phyloP scores from a whole-genome alignment of 1,140 invertebrate genomes.

The Bombyx mori region ASM3026992v2 NC_085123.1:11937501-11938000 shows the following conservation, averaged over 20 bases:
- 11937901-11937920: slow-evolving; percentile 73
- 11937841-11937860: slow-evolving; percentile 74
- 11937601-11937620: slow-evolving; percentile 23
- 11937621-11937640: slow-evolving; percentile 22
- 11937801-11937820: slow-evolving; percentile 81
- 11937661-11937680: slow-evolving; percentile 64
- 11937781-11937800: slow-evolving; percentile 79
- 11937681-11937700: slow-evolving; percentile 79
- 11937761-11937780: slow-evolving; percentile 80
- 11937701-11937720: slow-evolving; percentile 75
- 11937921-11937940: slow-evolving; percentile 75
- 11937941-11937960: slow-evolving; percentile 74
- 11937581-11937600: neutral
- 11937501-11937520: slow-evolving; percentile 69
- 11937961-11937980: slow-evolving; percentile 70
- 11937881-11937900: slow-evolving; percentile 67
- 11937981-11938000: slow-evolving; percentile 72
- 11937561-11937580: slow-evolving; percentile 13
- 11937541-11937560: slow-evolving; percentile 50
- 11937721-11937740: slow-evolving; percentile 78
- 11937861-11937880: slow-evolving; percentile 80
- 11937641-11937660: slow-evolving; percentile 26
- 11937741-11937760: slow-evolving; percentile 77
- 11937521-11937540: slow-evolving; percentile 73
- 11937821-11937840: slow-evolving; percentile 79